Evolutionary conservation across 1,140 invertebrate species (phyloP).

Genomic region (Chelonus insularis): DNA sequence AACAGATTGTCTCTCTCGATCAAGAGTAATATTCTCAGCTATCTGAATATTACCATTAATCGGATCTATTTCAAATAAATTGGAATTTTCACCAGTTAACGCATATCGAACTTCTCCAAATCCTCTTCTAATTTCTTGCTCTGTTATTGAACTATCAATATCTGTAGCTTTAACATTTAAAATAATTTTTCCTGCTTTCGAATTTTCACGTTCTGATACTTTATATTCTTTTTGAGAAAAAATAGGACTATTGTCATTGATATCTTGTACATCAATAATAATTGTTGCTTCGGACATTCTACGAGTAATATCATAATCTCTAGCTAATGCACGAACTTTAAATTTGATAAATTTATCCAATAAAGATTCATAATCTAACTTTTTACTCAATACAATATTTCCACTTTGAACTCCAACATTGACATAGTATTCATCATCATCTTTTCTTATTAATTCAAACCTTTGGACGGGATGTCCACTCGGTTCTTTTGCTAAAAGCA

Average conservation of each 20-base stretch:
- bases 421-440: conserved; percentile 55
- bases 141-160: conserved; percentile 67
- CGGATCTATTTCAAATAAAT: conserved; percentile 72
- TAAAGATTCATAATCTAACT: conserved; percentile 75
- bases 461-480: conserved; percentile 66
- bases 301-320: conserved; percentile 67
- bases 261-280: conserved; percentile 71
- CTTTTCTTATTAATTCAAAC: conserved; percentile 62
- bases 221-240: conserved; percentile 74
- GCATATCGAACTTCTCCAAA: conserved; percentile 72
- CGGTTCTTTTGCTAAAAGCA: conserved; percentile 74
- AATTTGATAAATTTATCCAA: conserved; percentile 68
- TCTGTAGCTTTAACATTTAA: conserved; percentile 73
- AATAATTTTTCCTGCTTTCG: conserved; percentile 69
- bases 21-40: conserved; percentile 70
- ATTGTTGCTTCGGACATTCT: conserved; percentile 71
- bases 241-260: conserved; percentile 79
- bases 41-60: conserved; percentile 69
- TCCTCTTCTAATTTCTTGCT: conserved; percentile 65
- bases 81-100: conserved; percentile 71
- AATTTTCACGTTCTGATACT: conserved; percentile 71
- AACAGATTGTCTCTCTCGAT: conserved; percentile 73
- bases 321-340: conserved; percentile 71
- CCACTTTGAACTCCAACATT: conserved; percentile 70
- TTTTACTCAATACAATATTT: conserved; percentile 71